Evolutionary conservation across 1,140 invertebrate genomes (phyloP).

Genomic region (Bombus waltoni): DNA sequence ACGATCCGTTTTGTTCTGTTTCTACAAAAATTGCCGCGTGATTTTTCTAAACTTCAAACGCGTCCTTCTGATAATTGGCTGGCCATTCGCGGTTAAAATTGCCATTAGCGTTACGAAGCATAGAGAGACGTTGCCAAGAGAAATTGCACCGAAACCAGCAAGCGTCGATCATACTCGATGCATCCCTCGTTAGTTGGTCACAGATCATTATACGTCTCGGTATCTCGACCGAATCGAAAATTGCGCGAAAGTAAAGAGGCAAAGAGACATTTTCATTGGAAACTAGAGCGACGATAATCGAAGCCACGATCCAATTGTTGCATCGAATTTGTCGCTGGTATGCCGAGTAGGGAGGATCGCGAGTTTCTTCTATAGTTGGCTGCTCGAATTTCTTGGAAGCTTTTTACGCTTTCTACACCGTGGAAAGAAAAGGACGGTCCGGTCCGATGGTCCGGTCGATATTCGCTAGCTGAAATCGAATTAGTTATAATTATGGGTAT

Average conservation of each 20-base stretch:
- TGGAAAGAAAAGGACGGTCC: not conserved
- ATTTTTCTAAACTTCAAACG: no score
- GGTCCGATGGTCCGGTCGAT: not conserved
- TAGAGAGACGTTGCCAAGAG: no score
- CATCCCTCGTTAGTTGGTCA: not conserved
- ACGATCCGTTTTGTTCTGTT: no score
- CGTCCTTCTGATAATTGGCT: no score
- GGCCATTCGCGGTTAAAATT: no score
- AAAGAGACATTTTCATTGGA: not conserved
- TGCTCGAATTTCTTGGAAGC: slow-evolving; percentile 14
- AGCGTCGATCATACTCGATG: not conserved
- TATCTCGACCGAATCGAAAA: slow-evolving; percentile 11
- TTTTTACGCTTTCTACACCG: slow-evolving; percentile 50
- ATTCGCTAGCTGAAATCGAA: slow-evolving; percentile 23
- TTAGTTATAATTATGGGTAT: slow-evolving; percentile 8
- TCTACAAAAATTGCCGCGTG: no score
- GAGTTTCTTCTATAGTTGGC: not conserved
- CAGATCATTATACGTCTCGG: not conserved
- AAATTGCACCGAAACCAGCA: not conserved
- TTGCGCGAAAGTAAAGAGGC: slow-evolving; percentile 20
- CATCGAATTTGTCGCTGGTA: slow-evolving; percentile 7
- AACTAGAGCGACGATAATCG: slow-evolving; percentile 34
- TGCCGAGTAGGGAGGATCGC: not conserved
- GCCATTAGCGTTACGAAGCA: no score
- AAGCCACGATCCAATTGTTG: slow-evolving; percentile 40